Evolutionary conservation across 2,113 vertebrate species (phyloP).

Genomic region (Pluvianellus socialis): DNA sequence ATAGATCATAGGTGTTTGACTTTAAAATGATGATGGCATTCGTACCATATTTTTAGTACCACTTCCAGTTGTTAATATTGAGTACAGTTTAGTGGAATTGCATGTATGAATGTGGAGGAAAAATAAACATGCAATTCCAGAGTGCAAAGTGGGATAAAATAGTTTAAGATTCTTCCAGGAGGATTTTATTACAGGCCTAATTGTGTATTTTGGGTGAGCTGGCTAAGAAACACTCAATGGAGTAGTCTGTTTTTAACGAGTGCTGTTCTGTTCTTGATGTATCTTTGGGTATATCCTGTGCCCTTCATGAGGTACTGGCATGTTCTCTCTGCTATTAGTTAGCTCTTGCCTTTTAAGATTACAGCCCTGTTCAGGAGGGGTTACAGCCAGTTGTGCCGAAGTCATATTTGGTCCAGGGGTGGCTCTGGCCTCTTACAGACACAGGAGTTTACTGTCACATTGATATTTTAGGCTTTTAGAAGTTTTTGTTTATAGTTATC

Average conservation of each 20-base stretch:
- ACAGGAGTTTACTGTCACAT: not conserved
- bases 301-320: not conserved
- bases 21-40: not conserved
- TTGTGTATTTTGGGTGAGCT: not conserved
- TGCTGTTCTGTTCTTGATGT: not conserved
- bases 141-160: not conserved
- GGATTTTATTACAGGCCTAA: not conserved
- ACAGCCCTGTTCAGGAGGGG: not conserved
- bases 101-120: not conserved
- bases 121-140: not conserved
- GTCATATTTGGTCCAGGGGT: not conserved
- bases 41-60: not conserved
- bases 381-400: not conserved
- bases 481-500: not conserved
- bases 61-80: not conserved
- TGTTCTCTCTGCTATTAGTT: not conserved
- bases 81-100: not conserved
- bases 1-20: not conserved
- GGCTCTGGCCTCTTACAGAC: not conserved
- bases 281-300: not conserved
- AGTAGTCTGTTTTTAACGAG: not conserved
- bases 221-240: not conserved
- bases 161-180: not conserved
- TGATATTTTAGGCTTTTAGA: not conserved
- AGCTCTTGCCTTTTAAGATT: not conserved